These are phyloP conservation scores for Toxotes lorentzi DNA, from an alignment of 2,797 vertebrate genomes.

Conservation along the genomic window DNA sequence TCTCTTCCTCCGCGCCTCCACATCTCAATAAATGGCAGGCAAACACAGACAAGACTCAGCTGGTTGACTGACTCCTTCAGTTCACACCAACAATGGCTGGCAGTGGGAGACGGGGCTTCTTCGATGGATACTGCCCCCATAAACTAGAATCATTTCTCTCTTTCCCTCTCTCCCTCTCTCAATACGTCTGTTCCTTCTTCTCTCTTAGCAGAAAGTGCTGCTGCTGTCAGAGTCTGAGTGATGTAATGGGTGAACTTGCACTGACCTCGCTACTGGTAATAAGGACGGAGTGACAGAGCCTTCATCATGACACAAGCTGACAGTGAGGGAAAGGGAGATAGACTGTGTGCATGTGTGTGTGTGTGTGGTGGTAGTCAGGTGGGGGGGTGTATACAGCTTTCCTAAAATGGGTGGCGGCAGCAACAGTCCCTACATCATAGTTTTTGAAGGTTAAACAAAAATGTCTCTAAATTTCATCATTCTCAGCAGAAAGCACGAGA, in stretches of 20 bases:
- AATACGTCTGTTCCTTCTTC: slow-evolving; percentile 57
- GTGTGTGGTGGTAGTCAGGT: neutral
- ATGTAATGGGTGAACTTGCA: slow-evolving; percentile 76
- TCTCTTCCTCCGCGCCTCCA: slow-evolving; percentile 49
- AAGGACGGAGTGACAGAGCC: slow-evolving; percentile 75
- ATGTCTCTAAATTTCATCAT: slow-evolving; percentile 68
- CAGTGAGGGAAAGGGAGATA: slow-evolving; percentile 62
- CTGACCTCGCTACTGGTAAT: slow-evolving; percentile 77
- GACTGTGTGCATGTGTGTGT: slow-evolving; percentile 19
- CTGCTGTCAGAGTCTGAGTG: slow-evolving; percentile 71
- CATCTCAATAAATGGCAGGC: slow-evolving; percentile 64
- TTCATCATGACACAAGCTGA: slow-evolving; percentile 69
- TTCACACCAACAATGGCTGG: slow-evolving; percentile 57
- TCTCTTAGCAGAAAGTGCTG: slow-evolving; percentile 57
- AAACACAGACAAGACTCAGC: slow-evolving; percentile 70
- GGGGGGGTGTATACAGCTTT: neutral
- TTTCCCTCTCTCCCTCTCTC: slow-evolving; percentile 32
- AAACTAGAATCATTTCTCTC: slow-evolving; percentile 63
- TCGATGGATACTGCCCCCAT: slow-evolving; percentile 49
- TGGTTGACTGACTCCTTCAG: slow-evolving; percentile 63
- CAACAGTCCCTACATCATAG: slow-evolving; percentile 24
- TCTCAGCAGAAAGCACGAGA: slow-evolving; percentile 31
- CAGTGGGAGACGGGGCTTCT: slow-evolving; percentile 47
- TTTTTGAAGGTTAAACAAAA: slow-evolving; percentile 70
- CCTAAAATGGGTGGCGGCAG: slow-evolving; percentile 36